A percentile compares a stretch with the other conserved stretches of the same genome.
phyloP scores from a whole-genome alignment of 2,113 vertebrate genomes.

The Corythaixoides concolor region DNA sequence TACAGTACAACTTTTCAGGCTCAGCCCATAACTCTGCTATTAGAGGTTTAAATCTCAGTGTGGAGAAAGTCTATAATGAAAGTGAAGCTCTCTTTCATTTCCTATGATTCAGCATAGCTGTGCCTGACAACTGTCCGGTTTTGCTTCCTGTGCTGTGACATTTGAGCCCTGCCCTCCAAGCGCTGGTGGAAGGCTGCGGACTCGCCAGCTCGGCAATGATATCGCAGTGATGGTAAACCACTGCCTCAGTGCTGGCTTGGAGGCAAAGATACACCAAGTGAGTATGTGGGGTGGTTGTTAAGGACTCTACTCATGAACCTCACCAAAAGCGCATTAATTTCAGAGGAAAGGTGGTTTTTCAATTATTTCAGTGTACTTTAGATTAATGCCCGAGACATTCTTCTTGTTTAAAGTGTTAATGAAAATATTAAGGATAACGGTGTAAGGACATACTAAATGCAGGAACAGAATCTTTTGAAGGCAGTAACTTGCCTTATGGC shows the following conservation, averaged over 20 bases:
- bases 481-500: neutral
- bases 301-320: neutral
- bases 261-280: neutral
- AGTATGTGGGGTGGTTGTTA: neutral
- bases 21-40: constrained; percentile 31
- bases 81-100: constrained; percentile 21
- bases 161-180: neutral
- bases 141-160: neutral
- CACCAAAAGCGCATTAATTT: neutral
- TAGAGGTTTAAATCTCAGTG: constrained; percentile 34
- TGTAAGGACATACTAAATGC: neutral
- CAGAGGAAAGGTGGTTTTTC: neutral
- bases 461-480: neutral
- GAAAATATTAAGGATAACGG: neutral
- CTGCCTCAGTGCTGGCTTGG: neutral
- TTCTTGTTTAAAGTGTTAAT: neutral
- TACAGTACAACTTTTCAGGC: constrained; percentile 16
- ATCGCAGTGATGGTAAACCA: neutral
- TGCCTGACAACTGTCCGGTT: neutral
- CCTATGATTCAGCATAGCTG: neutral
- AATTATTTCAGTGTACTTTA: neutral
- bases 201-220: fast-evolving
- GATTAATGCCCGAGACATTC: neutral
- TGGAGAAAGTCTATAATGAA: constrained; percentile 14
- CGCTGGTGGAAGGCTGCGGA: fast-evolving